phyloP scores from a whole-genome alignment of 2,113 vertebrate genomes.

The Natator depressus region DNA sequence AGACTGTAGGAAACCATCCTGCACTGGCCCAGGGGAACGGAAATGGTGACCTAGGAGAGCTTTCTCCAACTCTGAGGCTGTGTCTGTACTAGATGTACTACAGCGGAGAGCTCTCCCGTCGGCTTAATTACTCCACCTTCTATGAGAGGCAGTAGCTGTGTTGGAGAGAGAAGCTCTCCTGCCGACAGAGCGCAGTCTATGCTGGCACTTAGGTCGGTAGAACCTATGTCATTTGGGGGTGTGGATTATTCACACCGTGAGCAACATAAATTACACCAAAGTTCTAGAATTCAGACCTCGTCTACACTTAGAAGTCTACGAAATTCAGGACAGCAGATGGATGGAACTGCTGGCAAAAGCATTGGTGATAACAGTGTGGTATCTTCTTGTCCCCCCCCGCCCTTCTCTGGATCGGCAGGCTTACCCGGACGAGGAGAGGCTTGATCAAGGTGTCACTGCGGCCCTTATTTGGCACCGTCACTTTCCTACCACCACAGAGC shows the following conservation, averaged over 20 bases:
- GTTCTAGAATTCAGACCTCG: not conserved
- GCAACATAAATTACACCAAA: not conserved
- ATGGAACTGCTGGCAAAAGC: not conserved
- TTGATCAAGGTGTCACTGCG: constrained; percentile 47
- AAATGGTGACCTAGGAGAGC: not conserved
- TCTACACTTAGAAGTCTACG: not conserved
- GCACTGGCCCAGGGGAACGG: not conserved
- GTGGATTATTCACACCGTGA: not conserved
- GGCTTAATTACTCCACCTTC: not conserved
- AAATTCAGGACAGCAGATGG: not conserved
- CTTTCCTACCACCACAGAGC: constrained; percentile 1
- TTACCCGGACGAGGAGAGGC: constrained; percentile 57
- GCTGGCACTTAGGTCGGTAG: not conserved
- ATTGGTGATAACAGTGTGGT: not conserved
- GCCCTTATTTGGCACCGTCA: constrained; percentile 13
- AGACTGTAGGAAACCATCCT: not conserved
- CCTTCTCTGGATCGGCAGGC: not conserved
- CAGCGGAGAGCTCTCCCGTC: not conserved
- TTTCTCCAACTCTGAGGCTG: not conserved
- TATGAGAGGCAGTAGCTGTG: not conserved
- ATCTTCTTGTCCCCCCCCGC: not conserved
- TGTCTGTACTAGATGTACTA: not conserved
- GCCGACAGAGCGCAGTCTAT: not conserved
- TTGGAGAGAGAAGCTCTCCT: not conserved
- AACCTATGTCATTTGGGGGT: not conserved